phyloP scores from a whole-genome alignment of 2,113 vertebrate species.

The Phalacrocorax carbo region DNA sequence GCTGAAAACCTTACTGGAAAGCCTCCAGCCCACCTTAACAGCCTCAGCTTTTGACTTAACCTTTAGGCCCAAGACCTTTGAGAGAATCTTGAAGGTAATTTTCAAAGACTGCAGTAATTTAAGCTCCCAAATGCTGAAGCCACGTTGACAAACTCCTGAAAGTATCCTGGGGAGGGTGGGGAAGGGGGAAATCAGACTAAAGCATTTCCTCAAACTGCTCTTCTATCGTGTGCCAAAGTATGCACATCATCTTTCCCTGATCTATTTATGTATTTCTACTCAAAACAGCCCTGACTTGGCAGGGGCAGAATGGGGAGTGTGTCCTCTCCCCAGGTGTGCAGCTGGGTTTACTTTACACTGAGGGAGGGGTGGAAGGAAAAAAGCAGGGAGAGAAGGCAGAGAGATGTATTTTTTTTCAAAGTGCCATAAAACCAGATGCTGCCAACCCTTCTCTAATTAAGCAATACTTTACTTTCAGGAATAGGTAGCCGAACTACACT shows the following conservation, averaged over 20 bases:
- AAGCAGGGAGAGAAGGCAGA: background rate
- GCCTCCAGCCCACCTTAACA: background rate
- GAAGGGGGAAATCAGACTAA: background rate
- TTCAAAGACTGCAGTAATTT: background rate
- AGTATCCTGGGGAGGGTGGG: background rate
- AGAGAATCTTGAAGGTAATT: background rate
- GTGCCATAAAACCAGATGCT: background rate
- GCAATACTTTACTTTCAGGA: background rate
- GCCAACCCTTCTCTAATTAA: background rate
- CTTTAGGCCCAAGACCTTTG: background rate
- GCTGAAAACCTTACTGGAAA: background rate
- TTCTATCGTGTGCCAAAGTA: conserved; percentile 18
- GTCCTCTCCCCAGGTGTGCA: background rate
- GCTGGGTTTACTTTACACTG: background rate
- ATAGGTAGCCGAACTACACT: background rate
- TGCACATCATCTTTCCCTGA: background rate
- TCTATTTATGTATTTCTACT: conserved; percentile 9
- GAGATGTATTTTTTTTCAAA: background rate
- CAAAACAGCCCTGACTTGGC: background rate
- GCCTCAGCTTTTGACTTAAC: background rate
- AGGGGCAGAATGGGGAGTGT: background rate
- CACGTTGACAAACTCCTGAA: background rate
- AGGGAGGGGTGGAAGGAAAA: background rate
- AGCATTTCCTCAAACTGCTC: conserved; percentile 21
- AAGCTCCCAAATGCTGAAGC: background rate